Evolutionary conservation across 1,140 invertebrate species (phyloP), one percentile per base, ranked within the genome.

Genomic region (Bombyx mandarina): DNA sequence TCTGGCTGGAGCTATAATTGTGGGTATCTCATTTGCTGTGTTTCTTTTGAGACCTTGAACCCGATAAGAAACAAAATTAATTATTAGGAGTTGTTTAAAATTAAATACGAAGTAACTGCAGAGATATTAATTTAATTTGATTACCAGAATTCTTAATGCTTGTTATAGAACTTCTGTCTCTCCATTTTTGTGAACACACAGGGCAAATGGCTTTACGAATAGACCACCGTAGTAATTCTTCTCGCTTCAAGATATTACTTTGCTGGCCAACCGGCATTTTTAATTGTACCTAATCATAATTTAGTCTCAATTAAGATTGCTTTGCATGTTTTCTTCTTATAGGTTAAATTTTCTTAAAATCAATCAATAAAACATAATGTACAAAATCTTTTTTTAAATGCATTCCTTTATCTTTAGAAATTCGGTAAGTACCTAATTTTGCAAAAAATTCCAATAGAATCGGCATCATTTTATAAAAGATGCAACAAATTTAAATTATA

Each of bases 161-260:
- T 3, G 52, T 63, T 18, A 85, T 71, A n/a, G 71, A 71, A 51
- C 74, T 83, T 52, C 71, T 60, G 54, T 86, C 83, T 56, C 61
- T 75, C 83, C 83, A 86, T 53, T 85, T 86, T 49, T 86, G 79
- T 1, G 83, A 86, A 57, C 83, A 86, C 43, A 83, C 83, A 1
- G 82, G 83, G 57, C 83, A 86, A 12, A 83, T 62, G 4, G 83
- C 74, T 7, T 79, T 76, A 10, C 83, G 77, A 48, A 86, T 79
- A 0, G 83, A 85, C 82, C 82, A 86, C 6, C 70, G 69, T n/a
- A 76, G 83, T 10, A 75, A 65, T 12, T 71, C 66, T 54, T 74
- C 65, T 44, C 52, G 60, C 45, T 59, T 58, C 42, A 35, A 26
- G 4, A 42, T 43, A 2, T 53, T 61, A 4, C 66, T 54, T 55